Percentiles rank a stretch among this genome's conserved stretches.
Conservation (phyloP, 2,888 invertebrate species). For the Fragum whitleyi region DNA sequence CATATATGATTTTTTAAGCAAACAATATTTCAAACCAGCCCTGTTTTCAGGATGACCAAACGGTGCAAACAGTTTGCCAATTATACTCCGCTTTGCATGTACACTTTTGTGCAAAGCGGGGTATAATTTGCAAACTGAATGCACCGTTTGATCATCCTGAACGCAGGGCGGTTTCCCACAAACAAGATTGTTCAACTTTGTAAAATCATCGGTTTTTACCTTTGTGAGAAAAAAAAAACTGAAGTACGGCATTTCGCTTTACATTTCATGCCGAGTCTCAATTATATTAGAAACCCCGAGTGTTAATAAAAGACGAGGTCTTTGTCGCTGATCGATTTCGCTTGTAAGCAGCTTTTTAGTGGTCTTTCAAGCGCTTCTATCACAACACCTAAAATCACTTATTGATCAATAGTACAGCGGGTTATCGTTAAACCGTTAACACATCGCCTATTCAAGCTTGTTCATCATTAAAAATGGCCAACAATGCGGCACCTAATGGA, state of each 20-base stretch:
- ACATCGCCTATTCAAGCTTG: conserved; percentile 20
- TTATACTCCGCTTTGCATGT: no score
- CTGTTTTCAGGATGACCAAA: no score
- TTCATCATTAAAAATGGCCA: conserved; percentile 14
- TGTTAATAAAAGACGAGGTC: conserved; percentile 21
- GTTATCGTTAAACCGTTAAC: conserved; percentile 15
- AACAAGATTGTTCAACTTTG: no score
- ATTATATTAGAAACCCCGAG: conserved; percentile 13
- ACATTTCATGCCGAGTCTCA: background rate
- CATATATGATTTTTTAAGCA: no score
- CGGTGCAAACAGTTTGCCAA: no score
- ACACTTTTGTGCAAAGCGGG: no score
- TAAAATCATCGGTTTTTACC: no score
- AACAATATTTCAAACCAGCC: no score
- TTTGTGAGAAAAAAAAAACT: no score
- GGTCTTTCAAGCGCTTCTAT: conserved; percentile 19
- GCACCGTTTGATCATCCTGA: no score
- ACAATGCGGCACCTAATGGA: conserved; percentile 2
- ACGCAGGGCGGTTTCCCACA: no score
- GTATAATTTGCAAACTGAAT: no score
- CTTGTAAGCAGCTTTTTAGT: conserved; percentile 11
- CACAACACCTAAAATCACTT: conserved; percentile 27
- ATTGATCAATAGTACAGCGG: conserved; percentile 10
- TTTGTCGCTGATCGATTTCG: conserved; percentile 18
- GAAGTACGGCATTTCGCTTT: background rate